Evolutionary conservation across 2,113 vertebrate genomes (phyloP).

Genomic region (Bubo scandiacus): DNA sequence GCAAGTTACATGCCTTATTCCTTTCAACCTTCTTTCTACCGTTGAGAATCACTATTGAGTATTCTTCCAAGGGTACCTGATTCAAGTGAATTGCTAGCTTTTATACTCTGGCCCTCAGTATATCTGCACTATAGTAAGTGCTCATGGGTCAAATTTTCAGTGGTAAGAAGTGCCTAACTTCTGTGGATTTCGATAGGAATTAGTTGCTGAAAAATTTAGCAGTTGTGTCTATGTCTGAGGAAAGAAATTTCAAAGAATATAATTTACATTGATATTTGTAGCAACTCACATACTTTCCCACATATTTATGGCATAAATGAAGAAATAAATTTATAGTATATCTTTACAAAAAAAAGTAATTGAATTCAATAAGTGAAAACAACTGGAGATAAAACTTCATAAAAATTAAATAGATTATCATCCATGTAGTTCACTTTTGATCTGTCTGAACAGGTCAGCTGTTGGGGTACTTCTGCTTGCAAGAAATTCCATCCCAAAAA

Average conservation of each 20-base stretch:
- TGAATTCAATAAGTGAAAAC: background rate
- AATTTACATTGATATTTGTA: background rate
- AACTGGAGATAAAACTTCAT: background rate
- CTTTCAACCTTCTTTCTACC: background rate
- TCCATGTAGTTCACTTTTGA: background rate
- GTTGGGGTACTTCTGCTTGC: background rate
- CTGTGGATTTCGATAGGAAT: background rate
- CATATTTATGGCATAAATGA: background rate
- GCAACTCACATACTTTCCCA: background rate
- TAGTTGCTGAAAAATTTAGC: background rate
- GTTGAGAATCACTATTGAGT: background rate
- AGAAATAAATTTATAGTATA: background rate
- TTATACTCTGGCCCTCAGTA: background rate
- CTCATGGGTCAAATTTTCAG: background rate
- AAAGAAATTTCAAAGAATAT: background rate
- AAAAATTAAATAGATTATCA: background rate
- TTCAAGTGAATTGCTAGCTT: background rate
- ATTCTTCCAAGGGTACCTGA: background rate
- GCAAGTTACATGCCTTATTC: background rate
- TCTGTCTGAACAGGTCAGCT: background rate
- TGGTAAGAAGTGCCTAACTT: background rate
- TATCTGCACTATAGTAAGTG: background rate
- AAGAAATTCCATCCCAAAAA: background rate
- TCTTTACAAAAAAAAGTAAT: background rate
- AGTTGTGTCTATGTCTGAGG: background rate